A percentile compares a stretch with the other conserved stretches of the same genome.
These are phyloP conservation scores for Gila orcuttii DNA, from an alignment of 2,113 vertebrate species.

Conservation along the genomic window DNA sequence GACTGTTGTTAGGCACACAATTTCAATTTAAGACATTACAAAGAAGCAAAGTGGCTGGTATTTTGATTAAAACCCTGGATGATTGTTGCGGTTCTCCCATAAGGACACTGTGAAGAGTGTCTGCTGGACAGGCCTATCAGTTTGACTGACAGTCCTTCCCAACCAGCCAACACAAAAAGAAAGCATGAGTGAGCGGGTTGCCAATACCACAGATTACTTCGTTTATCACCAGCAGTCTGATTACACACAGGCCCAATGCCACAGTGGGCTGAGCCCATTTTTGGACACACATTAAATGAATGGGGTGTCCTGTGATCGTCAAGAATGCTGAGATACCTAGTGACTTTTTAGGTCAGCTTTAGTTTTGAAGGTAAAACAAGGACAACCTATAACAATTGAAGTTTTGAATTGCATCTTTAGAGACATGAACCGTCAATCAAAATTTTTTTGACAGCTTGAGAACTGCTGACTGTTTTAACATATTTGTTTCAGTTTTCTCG, in stretches of 20 bases:
- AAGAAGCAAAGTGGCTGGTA: not conserved
- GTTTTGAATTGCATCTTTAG: not conserved
- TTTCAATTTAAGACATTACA: not conserved
- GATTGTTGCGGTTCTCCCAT: conserved; percentile 10
- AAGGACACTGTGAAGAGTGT: not conserved
- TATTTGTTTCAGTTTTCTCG: not conserved
- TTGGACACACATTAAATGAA: conserved; percentile 43
- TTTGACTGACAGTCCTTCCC: conserved; percentile 37
- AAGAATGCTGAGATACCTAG: conserved; percentile 2
- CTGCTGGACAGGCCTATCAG: conserved; percentile 18
- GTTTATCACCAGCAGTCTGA: conserved; percentile 38
- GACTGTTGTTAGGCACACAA: not conserved
- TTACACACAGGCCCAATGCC: conserved; percentile 1
- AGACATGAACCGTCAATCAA: not conserved
- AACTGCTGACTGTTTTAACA: not conserved
- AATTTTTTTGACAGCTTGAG: not conserved
- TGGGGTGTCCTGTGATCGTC: conserved; percentile 26
- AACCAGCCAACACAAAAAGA: conserved; percentile 27
- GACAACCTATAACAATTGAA: not conserved
- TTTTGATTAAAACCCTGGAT: not conserved
- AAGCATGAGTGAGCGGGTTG: conserved; percentile 32
- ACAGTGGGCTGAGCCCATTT: not conserved
- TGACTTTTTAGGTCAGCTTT: not conserved
- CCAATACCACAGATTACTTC: conserved; percentile 11
- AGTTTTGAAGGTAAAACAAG: not conserved